Base-by-base conservation (phyloP, 2,797 vertebrate species). In the Mallotus villosus region DNA sequence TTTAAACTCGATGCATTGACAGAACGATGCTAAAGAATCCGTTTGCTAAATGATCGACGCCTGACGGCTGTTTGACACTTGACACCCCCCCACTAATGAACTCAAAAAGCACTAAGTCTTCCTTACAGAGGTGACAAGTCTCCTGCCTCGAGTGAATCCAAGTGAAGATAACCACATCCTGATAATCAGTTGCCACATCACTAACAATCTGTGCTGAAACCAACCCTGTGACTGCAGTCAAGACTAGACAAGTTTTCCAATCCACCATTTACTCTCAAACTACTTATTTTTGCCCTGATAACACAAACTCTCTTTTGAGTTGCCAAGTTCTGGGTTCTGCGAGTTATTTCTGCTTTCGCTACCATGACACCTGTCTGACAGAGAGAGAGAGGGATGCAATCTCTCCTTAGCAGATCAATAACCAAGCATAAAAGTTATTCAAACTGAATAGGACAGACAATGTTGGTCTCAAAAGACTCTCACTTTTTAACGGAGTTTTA, bases 61-160 rank as follows among this genome's bases (percentile, higher is more conserved):
- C 46, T 64, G 69, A 63, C 79, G 86, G 81, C 82, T 86, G 80
- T 78, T 80, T 71, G 60, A 78, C 81, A 72, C 59, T 73, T 75
- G 75, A 82, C 74, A 81, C 75, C 77, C 76, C 76, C 74, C 78
- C 74, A 84, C 78, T 84, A 77, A 83, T 29, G 64, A 78, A 72
- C 74, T 37, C 73, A 82, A 85, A 73, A 67, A 66, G 12, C 76
- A 61, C 74, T 25, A 5, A 11, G 27, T 32, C 29, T 22, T 79
- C 32, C 74, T 41, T 63, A n/a, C 32, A 57, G 24, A 66, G 8
- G 27, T 60, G 55, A 59, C 27, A 57, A 3, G 57, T 67, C 46
- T 74, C 60, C 17, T 62, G 49, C 21, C 11, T 34, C 21, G 66
- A 75, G 14, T 75, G 58, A 79, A 67, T 63, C n/a, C 65, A 22